Evolutionary conservation across 2,113 vertebrate genomes (phyloP), one percentile per base, ranked within the genome.

Genomic region (Prunella fulvescens): DNA sequence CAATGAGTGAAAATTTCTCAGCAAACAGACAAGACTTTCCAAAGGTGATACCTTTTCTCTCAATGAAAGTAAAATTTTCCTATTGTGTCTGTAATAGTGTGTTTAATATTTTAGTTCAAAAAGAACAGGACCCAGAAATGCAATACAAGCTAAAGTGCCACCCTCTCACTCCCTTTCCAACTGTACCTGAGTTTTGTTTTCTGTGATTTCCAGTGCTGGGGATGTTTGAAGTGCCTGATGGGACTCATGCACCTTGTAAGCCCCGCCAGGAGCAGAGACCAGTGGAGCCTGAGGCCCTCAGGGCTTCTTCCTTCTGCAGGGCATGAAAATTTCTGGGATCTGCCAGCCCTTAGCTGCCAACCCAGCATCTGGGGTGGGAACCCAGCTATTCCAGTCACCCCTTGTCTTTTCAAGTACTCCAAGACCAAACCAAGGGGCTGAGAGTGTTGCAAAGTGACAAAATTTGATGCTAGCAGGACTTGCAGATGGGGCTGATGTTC

Each of bases 361-460:
- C 0, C 3, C 40, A 29, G n/a, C 28, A 48, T 25, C 19, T 37
- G 15, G 10, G 2, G 5, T 2, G 6, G 17, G 44, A 29, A 51
- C 4, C 3, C 19, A 11, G 15, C 9, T 77, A 35, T 45, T 77
- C 42, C 22, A 15, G 1, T 48, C 6, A 6, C 12, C 33, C 20
- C 8, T 44, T 81, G 14, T 44, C 37, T 44, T 23, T 50, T 11
- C 18, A 39, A 62, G 6, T 22, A 8, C 37, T 83, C n/a, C 18
- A 54, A 42, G 33, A 58, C 11, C 39, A 53, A 58, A 50, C 11
- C 1, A 1, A 57, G 22, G 26, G 29, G 12, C 13, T 31, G n/a
- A 62, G 29, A 25, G 25, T 40, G 9, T 42, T 78, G 51, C 13
- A 58, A 56, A 82, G 39, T 7, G 11, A 58, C 19, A 44, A 65